Conservation (phyloP, 2,888 invertebrate genomes). For the Cyaniris semiargus region DNA sequence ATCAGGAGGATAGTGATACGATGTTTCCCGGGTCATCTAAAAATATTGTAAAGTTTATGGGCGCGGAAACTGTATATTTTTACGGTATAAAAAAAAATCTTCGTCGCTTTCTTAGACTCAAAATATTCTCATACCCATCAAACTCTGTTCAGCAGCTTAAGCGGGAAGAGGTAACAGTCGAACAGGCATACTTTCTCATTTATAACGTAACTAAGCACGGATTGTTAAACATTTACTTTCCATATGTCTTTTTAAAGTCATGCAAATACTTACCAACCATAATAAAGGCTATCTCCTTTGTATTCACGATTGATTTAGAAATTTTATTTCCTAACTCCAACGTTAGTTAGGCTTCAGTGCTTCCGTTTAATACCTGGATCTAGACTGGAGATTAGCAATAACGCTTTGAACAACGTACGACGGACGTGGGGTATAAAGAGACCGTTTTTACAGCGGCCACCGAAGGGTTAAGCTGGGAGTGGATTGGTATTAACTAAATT, state of each 20-base stretch:
- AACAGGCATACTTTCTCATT: neutral
- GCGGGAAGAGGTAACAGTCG: neutral
- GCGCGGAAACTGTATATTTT: too few relatives aligned
- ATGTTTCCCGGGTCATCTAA: too few relatives aligned
- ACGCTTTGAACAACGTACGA: neutral
- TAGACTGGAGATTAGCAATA: neutral
- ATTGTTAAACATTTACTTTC: too few relatives aligned
- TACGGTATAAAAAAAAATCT: too few relatives aligned
- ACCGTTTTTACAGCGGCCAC: neutral
- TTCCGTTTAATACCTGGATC: constrained; percentile 1
- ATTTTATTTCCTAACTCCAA: neutral
- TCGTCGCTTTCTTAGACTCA: too few relatives aligned
- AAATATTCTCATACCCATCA: too few relatives aligned
- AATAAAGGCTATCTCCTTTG: neutral
- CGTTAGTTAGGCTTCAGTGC: neutral
- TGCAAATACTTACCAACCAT: neutral
- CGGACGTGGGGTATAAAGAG: neutral
- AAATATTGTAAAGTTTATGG: too few relatives aligned
- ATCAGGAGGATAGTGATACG: too few relatives aligned
- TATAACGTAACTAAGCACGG: too few relatives aligned
- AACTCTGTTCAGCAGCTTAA: neutral
- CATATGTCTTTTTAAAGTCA: too few relatives aligned
- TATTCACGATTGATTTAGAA: neutral
- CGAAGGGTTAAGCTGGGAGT: neutral
- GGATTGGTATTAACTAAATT: neutral